Percentiles rank a stretch among this genome's conserved stretches.
These are phyloP conservation scores for Gobio gobio DNA, from an alignment of 2,113 vertebrate species.

Conservation along the genomic window DNA sequence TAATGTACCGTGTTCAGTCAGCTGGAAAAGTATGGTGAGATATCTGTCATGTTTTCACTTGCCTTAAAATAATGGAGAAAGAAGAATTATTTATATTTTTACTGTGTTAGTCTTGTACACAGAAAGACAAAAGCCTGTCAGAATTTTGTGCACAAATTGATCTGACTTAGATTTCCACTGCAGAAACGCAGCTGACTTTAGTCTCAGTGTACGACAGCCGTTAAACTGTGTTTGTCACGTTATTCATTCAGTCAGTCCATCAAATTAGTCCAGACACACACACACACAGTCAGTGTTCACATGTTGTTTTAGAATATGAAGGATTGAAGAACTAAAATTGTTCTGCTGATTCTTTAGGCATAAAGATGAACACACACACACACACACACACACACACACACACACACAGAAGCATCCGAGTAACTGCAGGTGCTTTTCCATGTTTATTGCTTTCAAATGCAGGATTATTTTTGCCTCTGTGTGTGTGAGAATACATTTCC, in stretches of 20 bases:
- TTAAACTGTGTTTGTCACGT: not conserved
- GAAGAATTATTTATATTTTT: too few relatives aligned
- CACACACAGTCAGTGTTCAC: not conserved
- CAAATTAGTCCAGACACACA: not conserved
- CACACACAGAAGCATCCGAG: too few relatives aligned
- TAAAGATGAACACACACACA: not conserved
- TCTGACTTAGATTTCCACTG: not conserved
- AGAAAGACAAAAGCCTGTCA: not conserved
- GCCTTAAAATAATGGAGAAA: too few relatives aligned
- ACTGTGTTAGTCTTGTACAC: not conserved
- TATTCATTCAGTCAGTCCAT: not conserved
- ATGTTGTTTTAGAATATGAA: not conserved
- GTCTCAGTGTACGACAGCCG: not conserved
- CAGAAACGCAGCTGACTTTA: not conserved
- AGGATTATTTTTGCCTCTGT: not conserved
- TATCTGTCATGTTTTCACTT: too few relatives aligned
- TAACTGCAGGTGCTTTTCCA: not conserved
- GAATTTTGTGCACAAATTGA: not conserved
- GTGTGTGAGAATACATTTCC: not conserved
- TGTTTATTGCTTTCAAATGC: not conserved
- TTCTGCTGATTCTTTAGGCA: not conserved
- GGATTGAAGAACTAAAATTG: not conserved
- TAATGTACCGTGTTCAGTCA: too few relatives aligned
- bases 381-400: too few relatives aligned
- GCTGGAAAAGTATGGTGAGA: too few relatives aligned